Percentiles rank a stretch among this genome's conserved stretches.
These are phyloP conservation scores for Eulithis testata DNA, from an alignment of 2,888 invertebrate genomes.

Conservation along the genomic window DNA sequence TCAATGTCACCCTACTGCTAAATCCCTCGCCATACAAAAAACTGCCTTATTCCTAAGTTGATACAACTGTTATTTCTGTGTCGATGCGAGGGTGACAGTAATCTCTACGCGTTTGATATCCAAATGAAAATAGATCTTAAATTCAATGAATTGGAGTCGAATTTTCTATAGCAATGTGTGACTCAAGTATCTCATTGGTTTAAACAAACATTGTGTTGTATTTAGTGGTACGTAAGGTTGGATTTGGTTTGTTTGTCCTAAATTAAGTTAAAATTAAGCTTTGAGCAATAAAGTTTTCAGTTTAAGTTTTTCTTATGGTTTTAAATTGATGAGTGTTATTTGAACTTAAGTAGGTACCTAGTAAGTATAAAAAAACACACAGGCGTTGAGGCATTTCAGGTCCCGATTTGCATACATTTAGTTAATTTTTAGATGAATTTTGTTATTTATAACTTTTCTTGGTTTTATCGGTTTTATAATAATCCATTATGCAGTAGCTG, in stretches of 20 bases:
- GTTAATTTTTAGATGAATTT: no score
- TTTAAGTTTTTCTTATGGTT: slow-evolving; percentile 17
- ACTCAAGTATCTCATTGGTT: neutral
- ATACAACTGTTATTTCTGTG: slow-evolving; percentile 1
- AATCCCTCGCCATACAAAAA: slow-evolving; percentile 17
- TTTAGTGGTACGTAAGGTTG: neutral
- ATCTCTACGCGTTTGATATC: neutral
- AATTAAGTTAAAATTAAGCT: slow-evolving; percentile 25
- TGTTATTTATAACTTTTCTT: no score
- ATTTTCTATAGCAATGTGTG: neutral
- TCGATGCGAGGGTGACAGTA: slow-evolving; percentile 3
- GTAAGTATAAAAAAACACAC: no score
- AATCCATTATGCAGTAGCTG: no score
- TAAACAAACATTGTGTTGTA: slow-evolving; percentile 14
- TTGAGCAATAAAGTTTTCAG: slow-evolving; percentile 20
- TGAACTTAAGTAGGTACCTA: neutral
- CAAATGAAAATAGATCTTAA: slow-evolving; percentile 7
- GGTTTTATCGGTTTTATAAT: no score
- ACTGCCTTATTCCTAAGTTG: neutral
- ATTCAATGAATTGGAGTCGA: neutral
- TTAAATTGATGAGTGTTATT: neutral
- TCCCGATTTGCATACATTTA: no score
- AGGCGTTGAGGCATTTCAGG: no score
- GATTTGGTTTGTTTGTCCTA: slow-evolving; percentile 6
- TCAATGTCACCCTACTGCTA: slow-evolving; percentile 52